A percentile compares a stretch with the other conserved stretches of the same genome.
These are phyloP conservation scores for Cancer borealis DNA, from an alignment of 2,888 invertebrate genomes.

Conservation along the genomic window DNA sequence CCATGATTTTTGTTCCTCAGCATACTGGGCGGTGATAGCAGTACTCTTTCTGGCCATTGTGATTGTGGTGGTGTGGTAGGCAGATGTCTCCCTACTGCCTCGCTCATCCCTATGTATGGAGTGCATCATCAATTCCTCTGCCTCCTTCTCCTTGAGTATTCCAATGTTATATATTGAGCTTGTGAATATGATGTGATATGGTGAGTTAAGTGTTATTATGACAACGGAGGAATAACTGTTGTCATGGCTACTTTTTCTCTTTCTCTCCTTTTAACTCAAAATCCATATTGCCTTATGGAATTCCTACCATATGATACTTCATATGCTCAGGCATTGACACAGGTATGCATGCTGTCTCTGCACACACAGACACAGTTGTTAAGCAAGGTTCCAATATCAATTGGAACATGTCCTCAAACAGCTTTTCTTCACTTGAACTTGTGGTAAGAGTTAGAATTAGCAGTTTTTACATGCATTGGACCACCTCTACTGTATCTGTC, in stretches of 20 bases:
- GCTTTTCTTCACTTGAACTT: background rate
- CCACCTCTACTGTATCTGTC: background rate
- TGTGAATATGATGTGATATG: background rate
- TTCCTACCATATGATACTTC: background rate
- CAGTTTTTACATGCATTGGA: background rate
- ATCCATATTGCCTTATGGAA: background rate
- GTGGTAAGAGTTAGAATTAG: no score
- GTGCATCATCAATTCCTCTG: background rate
- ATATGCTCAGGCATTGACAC: background rate
- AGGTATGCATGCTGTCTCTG: background rate
- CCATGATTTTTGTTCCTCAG: slow-evolving; percentile 25
- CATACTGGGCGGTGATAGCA: slow-evolving; percentile 61
- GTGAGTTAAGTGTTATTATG: background rate
- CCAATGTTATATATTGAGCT: background rate
- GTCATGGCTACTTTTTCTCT: background rate
- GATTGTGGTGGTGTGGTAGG: slow-evolving; percentile 60
- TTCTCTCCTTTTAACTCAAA: background rate
- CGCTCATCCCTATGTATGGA: background rate
- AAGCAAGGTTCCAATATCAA: background rate
- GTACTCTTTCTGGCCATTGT: slow-evolving; percentile 62
- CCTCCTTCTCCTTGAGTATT: background rate
- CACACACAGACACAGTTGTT: background rate
- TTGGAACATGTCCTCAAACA: background rate
- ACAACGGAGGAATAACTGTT: background rate
- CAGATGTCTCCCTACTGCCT: background rate